phyloP scores from a whole-genome alignment of 1,140 invertebrate species.

The Nebria ingens region DNA sequence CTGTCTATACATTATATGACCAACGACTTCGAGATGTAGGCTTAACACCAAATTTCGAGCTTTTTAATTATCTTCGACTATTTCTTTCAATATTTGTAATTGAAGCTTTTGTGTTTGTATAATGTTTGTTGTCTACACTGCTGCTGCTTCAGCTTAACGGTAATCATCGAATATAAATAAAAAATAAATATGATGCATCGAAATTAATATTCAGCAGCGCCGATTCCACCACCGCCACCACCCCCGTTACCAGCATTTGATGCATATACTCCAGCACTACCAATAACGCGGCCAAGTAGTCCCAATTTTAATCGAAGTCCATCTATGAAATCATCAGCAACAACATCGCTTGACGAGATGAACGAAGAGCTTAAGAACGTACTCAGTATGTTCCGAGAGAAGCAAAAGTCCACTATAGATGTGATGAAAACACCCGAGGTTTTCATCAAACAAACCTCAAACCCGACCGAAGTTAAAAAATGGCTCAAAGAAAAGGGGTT shows the following conservation, averaged over 20 bases:
- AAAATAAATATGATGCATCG: too few relatives aligned
- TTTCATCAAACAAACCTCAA: conserved; percentile 55
- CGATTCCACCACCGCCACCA: conserved; percentile 22
- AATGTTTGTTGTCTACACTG: too few relatives aligned
- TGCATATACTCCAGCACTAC: not conserved
- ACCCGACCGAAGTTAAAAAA: conserved; percentile 52
- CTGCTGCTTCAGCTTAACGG: too few relatives aligned
- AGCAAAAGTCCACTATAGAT: conserved; percentile 41
- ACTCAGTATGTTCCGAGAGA: conserved; percentile 47
- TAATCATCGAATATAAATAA: too few relatives aligned
- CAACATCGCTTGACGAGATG: conserved; percentile 35
- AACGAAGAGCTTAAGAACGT: conserved; percentile 60
- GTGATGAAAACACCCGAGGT: conserved; percentile 60
- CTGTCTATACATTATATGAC: too few relatives aligned
- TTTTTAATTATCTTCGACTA: too few relatives aligned
- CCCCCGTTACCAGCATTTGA: conserved; percentile 17
- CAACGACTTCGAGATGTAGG: too few relatives aligned
- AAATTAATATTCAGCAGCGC: not conserved
- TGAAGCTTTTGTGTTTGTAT: too few relatives aligned
- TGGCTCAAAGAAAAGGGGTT: conserved; percentile 73
- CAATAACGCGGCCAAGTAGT: conserved; percentile 1
- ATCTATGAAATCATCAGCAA: conserved; percentile 17
- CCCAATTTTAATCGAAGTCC: conserved; percentile 17
- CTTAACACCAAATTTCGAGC: too few relatives aligned
- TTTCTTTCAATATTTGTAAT: too few relatives aligned